phyloP scores from a whole-genome alignment of 1,140 invertebrate species.

The Nilaparvata lugens region DNA sequence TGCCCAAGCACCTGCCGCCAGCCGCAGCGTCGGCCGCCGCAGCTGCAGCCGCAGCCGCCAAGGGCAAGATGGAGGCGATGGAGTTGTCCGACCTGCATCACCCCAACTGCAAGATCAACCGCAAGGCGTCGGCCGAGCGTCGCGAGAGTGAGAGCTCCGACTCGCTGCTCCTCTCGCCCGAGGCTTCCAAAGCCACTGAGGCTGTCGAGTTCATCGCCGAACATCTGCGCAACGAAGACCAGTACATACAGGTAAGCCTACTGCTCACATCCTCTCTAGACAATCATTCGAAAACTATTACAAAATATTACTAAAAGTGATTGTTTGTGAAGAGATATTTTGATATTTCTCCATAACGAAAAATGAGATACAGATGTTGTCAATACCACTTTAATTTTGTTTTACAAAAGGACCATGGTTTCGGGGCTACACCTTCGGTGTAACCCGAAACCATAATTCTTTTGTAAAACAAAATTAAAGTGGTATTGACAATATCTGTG shows the following conservation, averaged over 20 bases:
- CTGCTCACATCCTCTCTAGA: too few relatives aligned
- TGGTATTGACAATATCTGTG: too few relatives aligned
- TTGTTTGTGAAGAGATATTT: too few relatives aligned
- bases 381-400: too few relatives aligned
- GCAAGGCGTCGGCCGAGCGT: slow-evolving; percentile 63
- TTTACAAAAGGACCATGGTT: too few relatives aligned
- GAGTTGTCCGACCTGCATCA: slow-evolving; percentile 90
- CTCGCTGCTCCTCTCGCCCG: slow-evolving; percentile 78
- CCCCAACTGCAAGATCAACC: slow-evolving; percentile 90
- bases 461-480: too few relatives aligned
- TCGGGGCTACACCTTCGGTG: too few relatives aligned
- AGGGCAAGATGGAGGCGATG: slow-evolving; percentile 81
- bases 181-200: slow-evolving; percentile 91
- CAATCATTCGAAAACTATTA: too few relatives aligned
- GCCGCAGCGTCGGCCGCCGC: slow-evolving; percentile 37
- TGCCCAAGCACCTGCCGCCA: slow-evolving; percentile 61
- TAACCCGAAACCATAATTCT: too few relatives aligned
- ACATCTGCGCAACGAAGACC: slow-evolving; percentile 91
- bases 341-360: too few relatives aligned
- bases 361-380: too few relatives aligned
- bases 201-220: slow-evolving; percentile 97
- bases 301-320: too few relatives aligned
- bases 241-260: slow-evolving; percentile 84
- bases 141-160: slow-evolving; percentile 86
- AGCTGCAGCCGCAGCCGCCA: slow-evolving; percentile 46